Conservation (phyloP, 2,797 vertebrate genomes). For the Tenualosa thibaudeaui region DNA sequence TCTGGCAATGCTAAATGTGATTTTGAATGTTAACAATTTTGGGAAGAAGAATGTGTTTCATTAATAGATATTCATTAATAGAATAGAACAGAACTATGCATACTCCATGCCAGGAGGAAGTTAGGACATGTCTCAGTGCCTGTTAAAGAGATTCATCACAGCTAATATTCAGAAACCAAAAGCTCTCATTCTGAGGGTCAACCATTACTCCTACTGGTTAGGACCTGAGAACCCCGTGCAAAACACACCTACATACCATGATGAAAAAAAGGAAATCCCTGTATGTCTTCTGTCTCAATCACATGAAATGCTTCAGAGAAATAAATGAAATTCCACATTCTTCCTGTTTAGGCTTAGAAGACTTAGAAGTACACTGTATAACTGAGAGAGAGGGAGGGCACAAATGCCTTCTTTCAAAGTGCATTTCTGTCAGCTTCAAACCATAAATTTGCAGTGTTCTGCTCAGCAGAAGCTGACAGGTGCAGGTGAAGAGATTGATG, state of each 20-base stretch:
- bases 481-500: conserved; percentile 19
- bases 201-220: conserved; percentile 16
- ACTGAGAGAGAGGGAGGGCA: neutral
- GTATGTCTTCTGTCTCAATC: neutral
- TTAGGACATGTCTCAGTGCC: neutral
- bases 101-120: neutral
- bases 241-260: neutral
- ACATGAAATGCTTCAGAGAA: neutral
- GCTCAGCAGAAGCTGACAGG: neutral
- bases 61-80: too few species aligned
- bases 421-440: conserved; percentile 5
- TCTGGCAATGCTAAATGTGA: too few species aligned
- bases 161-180: neutral
- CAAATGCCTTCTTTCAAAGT: neutral
- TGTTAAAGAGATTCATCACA: neutral
- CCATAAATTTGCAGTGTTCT: neutral
- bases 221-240: neutral
- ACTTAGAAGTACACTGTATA: neutral
- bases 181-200: neutral
- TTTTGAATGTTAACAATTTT: too few species aligned
- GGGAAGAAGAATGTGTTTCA: too few species aligned
- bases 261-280: too few species aligned
- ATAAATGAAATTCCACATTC: neutral
- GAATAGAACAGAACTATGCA: too few species aligned
- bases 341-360: neutral